Evolutionary conservation across 2,888 invertebrate genomes (phyloP), one percentile per base, ranked within the genome.

Genomic region (Callimorpha dominula): DNA sequence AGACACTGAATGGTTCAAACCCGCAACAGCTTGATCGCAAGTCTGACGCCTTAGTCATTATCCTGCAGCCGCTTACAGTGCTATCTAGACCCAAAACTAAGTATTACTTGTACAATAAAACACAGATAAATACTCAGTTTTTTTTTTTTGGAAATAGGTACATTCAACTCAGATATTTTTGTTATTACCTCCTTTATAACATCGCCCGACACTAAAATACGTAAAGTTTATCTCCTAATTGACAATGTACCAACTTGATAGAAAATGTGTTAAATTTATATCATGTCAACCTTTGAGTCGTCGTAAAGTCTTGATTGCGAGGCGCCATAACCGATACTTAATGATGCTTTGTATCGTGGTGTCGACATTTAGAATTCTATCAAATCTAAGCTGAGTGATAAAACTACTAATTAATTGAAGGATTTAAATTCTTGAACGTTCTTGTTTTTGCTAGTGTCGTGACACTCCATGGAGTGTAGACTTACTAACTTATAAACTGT

Each of bases 241-340:
- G 17, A 15, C 15, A 9, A 65, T 64, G 49, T 65, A 49, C 14
- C 49, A 15, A 49, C 46, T 14, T 67, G 20, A 15, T 17, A 40
- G 17, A n/a, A 54, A 31, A 17, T 54, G 12, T 17, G 42, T 72
- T 62, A 76, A 73, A 71, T 79, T 73, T 71, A 74, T 73, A 74
- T 71, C 46, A 46, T 68, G 71, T 68, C 73, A 80, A 82, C 82
- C 82, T 82, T 81, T 82, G 80, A 73, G 71, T 69, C 62, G 20
- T 63, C 14, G 72, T 80, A 81, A 82, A 60, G 49, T 11, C 40
- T 43, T 68, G 75, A 82, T 76, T 65, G 71, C 68, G 68, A 49
- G 20, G 69, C 68, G 75, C 74, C 77, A 46, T 52, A 77, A 75
- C 74, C 70, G 70, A 65, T 68, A 70, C 52, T 65, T 67, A 42